Evolutionary conservation across 2,113 vertebrate species (phyloP).

Genomic region (Ciconia maguari): DNA sequence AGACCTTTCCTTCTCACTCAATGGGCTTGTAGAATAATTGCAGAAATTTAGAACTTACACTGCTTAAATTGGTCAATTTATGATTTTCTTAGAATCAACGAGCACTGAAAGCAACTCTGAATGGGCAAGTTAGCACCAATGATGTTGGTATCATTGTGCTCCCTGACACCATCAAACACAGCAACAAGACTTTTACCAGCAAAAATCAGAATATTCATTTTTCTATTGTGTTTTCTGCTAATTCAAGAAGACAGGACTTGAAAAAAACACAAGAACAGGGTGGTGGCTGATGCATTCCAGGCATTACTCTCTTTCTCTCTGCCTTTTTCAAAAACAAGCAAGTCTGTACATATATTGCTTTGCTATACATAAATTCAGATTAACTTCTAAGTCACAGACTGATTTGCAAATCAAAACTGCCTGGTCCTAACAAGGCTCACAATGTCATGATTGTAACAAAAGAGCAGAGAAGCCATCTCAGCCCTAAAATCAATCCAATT

Average conservation of each 20-base stretch:
- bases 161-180: not conserved
- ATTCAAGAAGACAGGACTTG: slow-evolving; percentile 35
- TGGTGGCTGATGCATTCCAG: slow-evolving; percentile 55
- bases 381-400: slow-evolving; percentile 16
- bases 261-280: slow-evolving; percentile 19
- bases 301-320: slow-evolving; percentile 29
- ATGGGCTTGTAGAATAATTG: not conserved
- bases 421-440: not conserved
- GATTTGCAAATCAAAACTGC: slow-evolving; percentile 35
- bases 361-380: slow-evolving; percentile 49
- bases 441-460: not conserved
- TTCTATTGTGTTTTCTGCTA: slow-evolving; percentile 26
- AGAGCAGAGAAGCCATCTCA: not conserved
- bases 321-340: slow-evolving; percentile 37
- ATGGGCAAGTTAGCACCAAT: not conserved
- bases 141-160: not conserved
- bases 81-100: not conserved
- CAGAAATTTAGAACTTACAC: not conserved
- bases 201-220: not conserved
- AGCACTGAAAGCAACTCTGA: not conserved
- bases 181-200: not conserved
- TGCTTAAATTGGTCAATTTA: not conserved
- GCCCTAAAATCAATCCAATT: not conserved
- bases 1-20: not conserved
- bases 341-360: slow-evolving; percentile 38